phyloP scores from a whole-genome alignment of 1,140 invertebrate species.

The Eciton burchellii region DNA sequence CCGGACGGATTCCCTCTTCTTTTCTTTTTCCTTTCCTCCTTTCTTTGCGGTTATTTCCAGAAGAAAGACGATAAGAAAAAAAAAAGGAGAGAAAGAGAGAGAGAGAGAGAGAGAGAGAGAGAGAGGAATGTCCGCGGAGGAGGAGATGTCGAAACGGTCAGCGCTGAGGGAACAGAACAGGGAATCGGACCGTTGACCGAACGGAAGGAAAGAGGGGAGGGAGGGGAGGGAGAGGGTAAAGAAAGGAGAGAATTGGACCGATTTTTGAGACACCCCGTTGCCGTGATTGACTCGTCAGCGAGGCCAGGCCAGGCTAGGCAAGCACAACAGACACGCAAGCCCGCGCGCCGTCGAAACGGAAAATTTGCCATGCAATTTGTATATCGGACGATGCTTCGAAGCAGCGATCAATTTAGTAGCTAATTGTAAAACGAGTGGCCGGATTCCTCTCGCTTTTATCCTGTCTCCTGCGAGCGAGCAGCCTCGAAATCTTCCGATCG shows the following conservation, averaged over 20 bases:
- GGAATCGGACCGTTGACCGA: no score
- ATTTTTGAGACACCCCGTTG: slow-evolving; percentile 63
- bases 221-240: slow-evolving; percentile 19
- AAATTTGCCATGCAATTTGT: slow-evolving; percentile 64
- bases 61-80: slow-evolving; percentile 27
- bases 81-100: no score
- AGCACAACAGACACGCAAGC: slow-evolving; percentile 62
- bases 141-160: slow-evolving; percentile 28
- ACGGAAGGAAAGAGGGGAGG: not conserved
- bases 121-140: no score
- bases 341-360: slow-evolving; percentile 40
- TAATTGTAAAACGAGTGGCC: slow-evolving; percentile 48
- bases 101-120: no score
- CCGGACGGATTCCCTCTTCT: slow-evolving; percentile 18
- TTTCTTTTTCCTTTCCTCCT: slow-evolving; percentile 44
- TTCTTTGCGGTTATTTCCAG: slow-evolving; percentile 17
- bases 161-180: not conserved
- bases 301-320: slow-evolving; percentile 52
- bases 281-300: slow-evolving; percentile 75
- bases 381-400: slow-evolving; percentile 23
- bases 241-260: no score
- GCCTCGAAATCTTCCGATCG: not conserved
- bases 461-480: slow-evolving; percentile 28
- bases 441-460: slow-evolving; percentile 29
- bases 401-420: slow-evolving; percentile 48